Base-by-base conservation (phyloP, 2,888 invertebrate genomes). In the Bhutanitis thaidina region DNA sequence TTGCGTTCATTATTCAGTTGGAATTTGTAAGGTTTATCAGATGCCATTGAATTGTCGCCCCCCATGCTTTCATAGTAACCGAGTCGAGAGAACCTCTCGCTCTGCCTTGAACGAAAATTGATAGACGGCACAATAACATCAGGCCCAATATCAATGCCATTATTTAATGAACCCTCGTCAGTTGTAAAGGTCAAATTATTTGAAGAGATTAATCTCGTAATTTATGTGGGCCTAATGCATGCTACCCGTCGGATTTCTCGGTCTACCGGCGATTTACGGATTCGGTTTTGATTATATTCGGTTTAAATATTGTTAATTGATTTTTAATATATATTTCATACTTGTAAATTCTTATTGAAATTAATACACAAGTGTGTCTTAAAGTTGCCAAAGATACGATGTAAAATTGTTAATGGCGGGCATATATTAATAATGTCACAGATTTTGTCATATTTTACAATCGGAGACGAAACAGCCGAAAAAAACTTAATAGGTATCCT, bases 121-220 rank as follows among this genome's bases (percentile, higher is more conserved):
- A 87, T 83, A 79, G 85, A 86, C 88, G 85, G 82, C 74, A 88
- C 88, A 86, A 89, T 89, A 84, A 85, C 80, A 76, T 69, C 74
- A 74, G 75, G 76, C 78, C 80, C 85, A 80, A 87, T 85, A 85
- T 79, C 73, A 71, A 78, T 74, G 79, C 77, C 77, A 85, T 88
- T 88, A 88, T 86, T 88, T 87, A 86, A 88, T 88, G 85, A 87
- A 88, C 87, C 88, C 88, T 88, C 85, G 88, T 87, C 88, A 85
- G 76, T 83, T 83, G 84, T 75, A 87, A 86, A 89, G 89, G 88
- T 89, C 89, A 88, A 87, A 89, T 87, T 87, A 84, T 88, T 88
- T 88, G 80, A 84, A 84, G 84, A 87, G 88, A 88, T 89, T 89
- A 88, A 89, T 88, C 88, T 84, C 74, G 74, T 86, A 80, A 87